These are phyloP conservation scores for Orestias chungarensis DNA, from an alignment of 2,797 vertebrate genomes.

Conservation along the genomic window DNA sequence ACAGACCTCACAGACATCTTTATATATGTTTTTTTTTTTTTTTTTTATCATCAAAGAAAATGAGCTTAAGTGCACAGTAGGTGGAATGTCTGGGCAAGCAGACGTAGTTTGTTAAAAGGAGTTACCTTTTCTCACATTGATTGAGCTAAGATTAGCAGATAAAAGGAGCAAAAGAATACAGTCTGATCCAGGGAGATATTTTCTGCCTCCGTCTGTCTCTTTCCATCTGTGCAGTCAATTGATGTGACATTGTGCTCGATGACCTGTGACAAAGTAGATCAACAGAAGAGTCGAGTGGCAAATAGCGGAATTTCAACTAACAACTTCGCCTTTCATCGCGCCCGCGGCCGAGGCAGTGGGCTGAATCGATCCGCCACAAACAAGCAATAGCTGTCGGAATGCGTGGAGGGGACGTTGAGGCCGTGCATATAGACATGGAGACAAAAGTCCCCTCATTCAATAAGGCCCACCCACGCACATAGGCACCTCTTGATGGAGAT, in stretches of 20 bases:
- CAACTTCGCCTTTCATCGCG: slow-evolving; percentile 71
- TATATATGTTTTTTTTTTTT: no score
- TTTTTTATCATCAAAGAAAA: slow-evolving; percentile 1
- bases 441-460: slow-evolving; percentile 50
- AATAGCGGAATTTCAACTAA: slow-evolving; percentile 72
- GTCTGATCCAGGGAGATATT: slow-evolving; percentile 44
- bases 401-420: slow-evolving; percentile 28
- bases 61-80: background rate
- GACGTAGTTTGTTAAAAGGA: slow-evolving; percentile 22
- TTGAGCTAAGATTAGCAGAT: slow-evolving; percentile 22
- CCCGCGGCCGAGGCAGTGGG: slow-evolving; percentile 56
- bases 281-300: slow-evolving; percentile 65
- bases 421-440: slow-evolving; percentile 47
- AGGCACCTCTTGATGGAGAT: slow-evolving; percentile 28
- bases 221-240: slow-evolving; percentile 68
- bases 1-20: background rate
- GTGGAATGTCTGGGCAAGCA: slow-evolving; percentile 23
- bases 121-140: slow-evolving; percentile 24
- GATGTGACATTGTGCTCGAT: slow-evolving; percentile 69
- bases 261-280: slow-evolving; percentile 72
- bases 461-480: slow-evolving; percentile 49
- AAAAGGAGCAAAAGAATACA: slow-evolving; percentile 41
- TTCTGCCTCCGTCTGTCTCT: slow-evolving; percentile 41
- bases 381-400: slow-evolving; percentile 56
- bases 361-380: slow-evolving; percentile 74